Conservation (phyloP, 2,113 vertebrate genomes). For the Mohoua ochrocephala region DNA sequence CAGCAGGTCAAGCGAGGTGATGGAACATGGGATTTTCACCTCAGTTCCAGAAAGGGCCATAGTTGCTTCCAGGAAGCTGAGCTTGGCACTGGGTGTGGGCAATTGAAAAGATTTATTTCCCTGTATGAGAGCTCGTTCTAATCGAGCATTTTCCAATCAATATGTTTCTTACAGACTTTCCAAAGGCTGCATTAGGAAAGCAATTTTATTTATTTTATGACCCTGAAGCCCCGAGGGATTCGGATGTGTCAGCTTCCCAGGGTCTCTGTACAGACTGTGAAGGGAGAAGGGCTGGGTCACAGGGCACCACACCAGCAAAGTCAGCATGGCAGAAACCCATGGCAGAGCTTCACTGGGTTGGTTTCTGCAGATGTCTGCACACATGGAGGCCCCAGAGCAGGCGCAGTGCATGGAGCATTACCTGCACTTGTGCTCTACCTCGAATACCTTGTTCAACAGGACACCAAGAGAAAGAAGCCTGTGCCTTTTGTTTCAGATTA, state of each 20-base stretch:
- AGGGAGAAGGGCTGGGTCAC: neutral
- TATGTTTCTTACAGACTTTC: constrained; percentile 68
- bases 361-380: neutral
- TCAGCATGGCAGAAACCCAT: neutral
- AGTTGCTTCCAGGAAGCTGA: constrained; percentile 74
- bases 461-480: neutral
- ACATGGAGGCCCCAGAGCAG: neutral
- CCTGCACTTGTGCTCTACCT: neutral
- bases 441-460: neutral
- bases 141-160: constrained; percentile 62
- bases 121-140: constrained; percentile 59
- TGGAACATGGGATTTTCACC: constrained; percentile 56
- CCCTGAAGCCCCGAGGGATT: neutral
- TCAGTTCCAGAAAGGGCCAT: constrained; percentile 72
- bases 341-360: neutral
- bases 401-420: accelerated
- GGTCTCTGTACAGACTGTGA: neutral
- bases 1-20: constrained; percentile 62
- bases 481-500: neutral
- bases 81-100: constrained; percentile 59
- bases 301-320: neutral
- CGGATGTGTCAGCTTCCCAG: neutral
- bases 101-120: constrained; percentile 73
- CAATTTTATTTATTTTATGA: constrained; percentile 53
- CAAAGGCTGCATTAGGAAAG: constrained; percentile 64